Base-by-base conservation (phyloP, 2,113 vertebrate species). In the Cricetomys ansorgei region DNA sequence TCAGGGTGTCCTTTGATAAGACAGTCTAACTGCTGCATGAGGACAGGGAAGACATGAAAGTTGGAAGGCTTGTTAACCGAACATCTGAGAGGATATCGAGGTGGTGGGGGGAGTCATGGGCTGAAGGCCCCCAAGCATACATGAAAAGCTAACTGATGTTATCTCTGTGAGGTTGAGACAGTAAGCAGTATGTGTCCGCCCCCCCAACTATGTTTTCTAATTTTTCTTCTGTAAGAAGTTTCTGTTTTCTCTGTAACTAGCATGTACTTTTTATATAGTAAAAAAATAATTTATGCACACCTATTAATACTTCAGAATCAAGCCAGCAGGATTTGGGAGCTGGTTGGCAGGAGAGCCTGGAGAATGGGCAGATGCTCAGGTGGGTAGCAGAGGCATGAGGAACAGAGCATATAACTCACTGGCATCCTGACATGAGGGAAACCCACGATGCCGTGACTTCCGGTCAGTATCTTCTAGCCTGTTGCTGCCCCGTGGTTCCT, bases 151-250 rank as follows among this genome's bases (percentile, higher is more conserved):
- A 21, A 43, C 34, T n/a, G 69, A 27, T n/a, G 2, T 34, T 72
- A 5, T 84, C 64, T 79, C 55, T 31, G 5, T 25, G 45, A 43
- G 59, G 37, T 55, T 19, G 48, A 57, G 53, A 65, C 34, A 23
- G 13, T 19, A 9, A 75, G 34, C 0, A 0, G 72, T 64, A n/a
- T n/a, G n/a, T 81, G 69, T n/a, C 27, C 45, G n/a, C 62, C 21
- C 62, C 7, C 1, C 16, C 31, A 65, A 34, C 62, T 37, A 5
- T 75, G 48, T 90, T 88, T 92, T 88, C 57, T 53, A 89, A 75
- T 87, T 87, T 79, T 50, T 84, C 62, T 77, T 3, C 65, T 40
- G 81, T 69, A 97, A 72, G 19, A 73, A 48, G 94, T 96, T 96
- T 79, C 69, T 70, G 4, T 80, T 85, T 92, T 91, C 50, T 88